Evolutionary conservation across 2,113 vertebrate species (phyloP), one percentile per base, ranked within the genome.

Genomic region (Hemicordylus capensis): DNA sequence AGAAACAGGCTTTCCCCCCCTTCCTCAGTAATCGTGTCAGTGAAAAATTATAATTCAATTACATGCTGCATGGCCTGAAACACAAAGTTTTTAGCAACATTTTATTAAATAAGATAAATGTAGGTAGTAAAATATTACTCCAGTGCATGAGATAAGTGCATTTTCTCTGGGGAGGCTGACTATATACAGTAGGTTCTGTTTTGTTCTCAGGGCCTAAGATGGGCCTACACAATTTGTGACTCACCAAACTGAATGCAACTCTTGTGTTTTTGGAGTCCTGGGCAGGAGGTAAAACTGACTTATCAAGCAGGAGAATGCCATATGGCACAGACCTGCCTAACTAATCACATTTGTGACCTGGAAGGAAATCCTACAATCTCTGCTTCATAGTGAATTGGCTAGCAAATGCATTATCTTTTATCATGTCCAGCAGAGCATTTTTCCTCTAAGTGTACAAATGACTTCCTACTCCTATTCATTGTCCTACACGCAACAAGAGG

Each of bases 21-120:
- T 59, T 0, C 0, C 1, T 42, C 0, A 0, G 54, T 74, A 74
- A 1, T 0, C 59, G 28, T n/a, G 42, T 70, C 39, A 59, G 39
- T 70, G 75, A 28, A 70, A 75, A 42, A 76, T 34, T 17, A 2
- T 6, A 44, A 0, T 61, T n/a, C 44, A n/a, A 64, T 0, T 39
- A 7, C 11, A 1, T 9, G 26, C 69, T 48, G 66, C 20, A 46
- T 80, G 1, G 1, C 0, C 78, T 48, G 44, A 14, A 84, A 4
- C 0, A 11, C 0, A 3, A 6, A 20, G 5, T n/a, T 15, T 66
- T 66, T 80, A 80, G n/a, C 46, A 80, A 63, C 2, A 0, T 6
- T n/a, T 0, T 2, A 51, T 20, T 37, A 37, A 26, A 37, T 69
- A 69, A 17, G 67, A 63, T 42, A 63, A 28, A 79, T 63, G 24